Conservation (phyloP, 2,797 vertebrate species). For the Urocyon cinereoargenteus region DNA sequence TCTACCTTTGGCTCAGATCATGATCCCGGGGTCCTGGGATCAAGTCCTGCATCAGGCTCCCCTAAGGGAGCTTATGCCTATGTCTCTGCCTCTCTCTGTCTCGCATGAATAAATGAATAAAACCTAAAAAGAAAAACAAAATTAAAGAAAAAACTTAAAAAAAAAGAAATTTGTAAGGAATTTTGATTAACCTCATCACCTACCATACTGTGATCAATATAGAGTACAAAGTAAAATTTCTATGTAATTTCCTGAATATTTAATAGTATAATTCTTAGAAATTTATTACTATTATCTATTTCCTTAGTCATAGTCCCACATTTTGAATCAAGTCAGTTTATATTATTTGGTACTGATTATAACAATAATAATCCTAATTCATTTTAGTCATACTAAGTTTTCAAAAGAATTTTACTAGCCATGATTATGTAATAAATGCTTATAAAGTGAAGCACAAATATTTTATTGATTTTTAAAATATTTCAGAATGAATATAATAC, state of each 20-base stretch:
- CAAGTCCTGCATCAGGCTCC: no score
- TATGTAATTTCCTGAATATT: not conserved
- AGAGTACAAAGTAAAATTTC: not conserved
- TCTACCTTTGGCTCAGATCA: no score
- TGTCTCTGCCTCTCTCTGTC: no score
- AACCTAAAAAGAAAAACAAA: no score
- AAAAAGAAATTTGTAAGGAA: not conserved
- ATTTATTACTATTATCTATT: not conserved
- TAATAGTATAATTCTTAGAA: not conserved
- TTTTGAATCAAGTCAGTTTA: not conserved
- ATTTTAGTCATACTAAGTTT: not conserved
- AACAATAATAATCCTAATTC: not conserved
- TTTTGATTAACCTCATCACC: not conserved
- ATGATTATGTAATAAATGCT: not conserved
- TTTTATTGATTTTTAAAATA: not conserved
- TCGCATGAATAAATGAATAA: no score
- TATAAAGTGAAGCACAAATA: not conserved
- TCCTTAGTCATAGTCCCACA: not conserved
- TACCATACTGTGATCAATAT: not conserved
- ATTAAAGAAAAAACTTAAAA: no score
- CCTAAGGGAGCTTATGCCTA: no score
- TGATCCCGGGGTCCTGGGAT: no score
- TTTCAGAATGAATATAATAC: not conserved
- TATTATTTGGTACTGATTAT: not conserved
- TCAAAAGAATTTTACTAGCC: not conserved